Base-by-base conservation (phyloP, 2,797 vertebrate species). In the Ctenosaura bakeri region DNA sequence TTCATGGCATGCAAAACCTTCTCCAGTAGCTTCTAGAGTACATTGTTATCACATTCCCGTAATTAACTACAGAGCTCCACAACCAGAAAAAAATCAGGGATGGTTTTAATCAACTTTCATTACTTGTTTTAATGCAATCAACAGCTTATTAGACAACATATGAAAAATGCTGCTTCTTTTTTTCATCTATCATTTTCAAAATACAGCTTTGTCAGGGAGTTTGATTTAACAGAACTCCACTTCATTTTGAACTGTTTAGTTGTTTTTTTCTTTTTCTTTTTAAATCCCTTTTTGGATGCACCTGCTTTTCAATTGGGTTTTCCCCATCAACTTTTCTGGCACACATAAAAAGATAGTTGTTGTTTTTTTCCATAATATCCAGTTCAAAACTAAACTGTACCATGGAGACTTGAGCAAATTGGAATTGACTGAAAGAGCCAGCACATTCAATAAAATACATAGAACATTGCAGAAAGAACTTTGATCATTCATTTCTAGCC, bases 341-440 rank as follows among this genome's bases (percentile, higher is more conserved):
- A 74, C 64, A 77, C 29, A 38, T 42, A 85, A 82, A 82, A 66
- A 91, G 76, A 38, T n/a, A 52, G 32, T 20, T 88, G 69, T 24
- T 71, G 52, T 89, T 74, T 29, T 42, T 4, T 69, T 92, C 62
- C 79, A 84, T 6, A 64, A 22, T 78, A 38, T 26, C 85, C 83
- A 90, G 90, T 88, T 73, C 62, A 92, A 94, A 90, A 76, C 29
- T 74, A 56, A 86, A 88, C 74, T 84, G 66, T 85, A 73, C 74
- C 32, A 62, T 1, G 42, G 90, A 84, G 54, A 80, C 38, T 62
- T 62, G 29, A 59, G 38, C 71, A 78, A 69, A 90, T 50, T 83
- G 50, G 81, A 89, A 89, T 88, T 83, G 35, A 1, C 42, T 91
- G 62, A 59, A 76, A 24, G 12, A 71, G n/a, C 22, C 76, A 92